Percentiles rank a stretch among this genome's conserved stretches.
These are phyloP conservation scores for Linyphia triangularis DNA, from an alignment of 2,888 invertebrate genomes.

Conservation along the genomic window DNA sequence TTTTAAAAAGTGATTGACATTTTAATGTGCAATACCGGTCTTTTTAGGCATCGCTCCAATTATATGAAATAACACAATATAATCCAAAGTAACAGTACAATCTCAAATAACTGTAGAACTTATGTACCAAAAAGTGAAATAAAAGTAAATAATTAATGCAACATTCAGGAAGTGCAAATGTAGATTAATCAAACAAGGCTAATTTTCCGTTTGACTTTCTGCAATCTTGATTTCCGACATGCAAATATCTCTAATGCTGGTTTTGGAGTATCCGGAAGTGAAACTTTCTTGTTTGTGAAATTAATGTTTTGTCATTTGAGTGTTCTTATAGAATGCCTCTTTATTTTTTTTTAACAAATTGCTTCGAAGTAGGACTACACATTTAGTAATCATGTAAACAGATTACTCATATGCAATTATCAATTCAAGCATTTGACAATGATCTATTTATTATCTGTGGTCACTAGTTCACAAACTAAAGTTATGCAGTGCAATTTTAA, in stretches of 20 bases:
- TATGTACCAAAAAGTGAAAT: too few relatives aligned
- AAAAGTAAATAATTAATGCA: background rate
- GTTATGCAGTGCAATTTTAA: too few relatives aligned
- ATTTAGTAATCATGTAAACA: background rate
- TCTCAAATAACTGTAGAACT: too few relatives aligned
- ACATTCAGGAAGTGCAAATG: constrained; percentile 25
- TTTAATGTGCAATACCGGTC: too few relatives aligned
- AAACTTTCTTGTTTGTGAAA: background rate
- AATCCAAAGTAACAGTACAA: too few relatives aligned
- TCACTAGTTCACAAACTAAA: too few relatives aligned
- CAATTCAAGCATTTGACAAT: background rate
- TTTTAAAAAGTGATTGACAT: too few relatives aligned
- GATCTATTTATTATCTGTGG: too few relatives aligned
- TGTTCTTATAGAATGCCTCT: background rate
- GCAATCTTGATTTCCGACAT: background rate
- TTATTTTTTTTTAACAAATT: background rate
- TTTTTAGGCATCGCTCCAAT: too few relatives aligned
- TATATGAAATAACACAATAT: too few relatives aligned
- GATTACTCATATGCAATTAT: background rate
- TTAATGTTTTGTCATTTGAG: background rate
- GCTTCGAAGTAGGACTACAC: background rate
- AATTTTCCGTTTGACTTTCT: constrained; percentile 9
- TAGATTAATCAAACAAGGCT: constrained; percentile 36
- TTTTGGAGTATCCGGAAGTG: background rate
- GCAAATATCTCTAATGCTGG: background rate